A percentile compares a stretch with the other conserved stretches of the same genome.
Conservation (phyloP, 2,888 invertebrate genomes). For the Tortricodes alternella region DNA sequence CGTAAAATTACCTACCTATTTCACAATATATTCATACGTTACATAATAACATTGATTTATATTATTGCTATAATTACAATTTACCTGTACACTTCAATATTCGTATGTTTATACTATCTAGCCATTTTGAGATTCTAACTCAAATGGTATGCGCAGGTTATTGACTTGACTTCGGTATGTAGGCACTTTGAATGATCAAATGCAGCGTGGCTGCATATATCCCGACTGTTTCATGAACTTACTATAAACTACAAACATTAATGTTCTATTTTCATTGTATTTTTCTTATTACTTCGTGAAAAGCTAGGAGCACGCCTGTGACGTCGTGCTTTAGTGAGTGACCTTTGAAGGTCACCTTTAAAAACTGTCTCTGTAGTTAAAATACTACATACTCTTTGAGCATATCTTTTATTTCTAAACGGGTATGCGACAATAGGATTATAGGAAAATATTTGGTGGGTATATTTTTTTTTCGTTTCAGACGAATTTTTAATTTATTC, state of each 20-base stretch:
- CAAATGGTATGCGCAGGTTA: neutral
- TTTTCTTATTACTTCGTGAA: constrained; percentile 26
- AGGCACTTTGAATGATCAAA: neutral
- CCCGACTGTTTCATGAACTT: no score
- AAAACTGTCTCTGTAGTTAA: constrained; percentile 7
- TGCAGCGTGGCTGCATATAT: neutral
- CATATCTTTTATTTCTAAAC: constrained; percentile 21
- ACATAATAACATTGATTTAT: constrained; percentile 13
- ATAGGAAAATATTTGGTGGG: neutral
- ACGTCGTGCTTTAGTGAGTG: constrained; percentile 44
- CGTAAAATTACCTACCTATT: neutral
- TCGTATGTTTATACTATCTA: neutral
- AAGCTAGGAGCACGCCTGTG: constrained; percentile 29
- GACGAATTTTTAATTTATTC: neutral
- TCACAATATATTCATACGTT: neutral
- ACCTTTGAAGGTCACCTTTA: constrained; percentile 72
- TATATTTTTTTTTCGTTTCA: neutral
- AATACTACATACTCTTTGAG: neutral
- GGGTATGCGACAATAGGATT: no score
- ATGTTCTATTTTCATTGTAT: constrained; percentile 28
- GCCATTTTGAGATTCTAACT: neutral
- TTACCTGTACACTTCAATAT: neutral
- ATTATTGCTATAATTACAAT: neutral
- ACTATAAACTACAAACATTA: neutral
- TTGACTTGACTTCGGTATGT: neutral